Evolutionary conservation across 2,113 vertebrate species (phyloP), one percentile per base, ranked within the genome.

Genomic region (Phalacrocorax carbo): DNA sequence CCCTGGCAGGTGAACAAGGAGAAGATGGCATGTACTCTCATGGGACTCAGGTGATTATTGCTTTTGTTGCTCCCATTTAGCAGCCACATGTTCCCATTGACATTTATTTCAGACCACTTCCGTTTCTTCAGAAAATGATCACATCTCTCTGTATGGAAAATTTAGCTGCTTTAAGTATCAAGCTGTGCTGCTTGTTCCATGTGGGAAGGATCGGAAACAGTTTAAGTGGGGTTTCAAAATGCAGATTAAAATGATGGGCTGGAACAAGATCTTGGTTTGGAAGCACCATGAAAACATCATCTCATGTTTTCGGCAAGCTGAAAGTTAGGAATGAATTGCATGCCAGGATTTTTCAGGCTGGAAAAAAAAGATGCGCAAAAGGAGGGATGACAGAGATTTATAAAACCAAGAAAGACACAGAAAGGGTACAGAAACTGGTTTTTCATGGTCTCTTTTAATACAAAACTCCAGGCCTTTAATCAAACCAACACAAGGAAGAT

Each of bases 1-100:
- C 42, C 62, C 76, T 93, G 85, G 87, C 79, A 93, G 89, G 90
- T 95, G 82, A 92, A 91, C 52, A 77, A 82, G 73, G 48, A 89
- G 32, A 26, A 82, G 49, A 61, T 72, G 77, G 54, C 62, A 87
- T 0, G 0, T 16, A 18, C 1, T 54, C 21, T 82, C 70, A 4
- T 7, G 23, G 49, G 72, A 13, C 17, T 69, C 32, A 72, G 54
- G 87, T 6, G 18, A 49, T 54, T 65, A 13, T n/a, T 71, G 69
- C 36, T 78, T 77, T 60, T 86, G 49, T 77, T 87, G 49, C 70
- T 96, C 66, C 62, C 73, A 70, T 66, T 87, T 46, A 80, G 61
- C 38, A 79, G 23, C 66, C 54, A 62, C 78, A 48, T 21, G 34
- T 57, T 90, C 66, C 62, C 78, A 55, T 2, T 88, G 81, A 51